Conservation (phyloP, 2,797 vertebrate species). For the Echeneis naucrates region DNA sequence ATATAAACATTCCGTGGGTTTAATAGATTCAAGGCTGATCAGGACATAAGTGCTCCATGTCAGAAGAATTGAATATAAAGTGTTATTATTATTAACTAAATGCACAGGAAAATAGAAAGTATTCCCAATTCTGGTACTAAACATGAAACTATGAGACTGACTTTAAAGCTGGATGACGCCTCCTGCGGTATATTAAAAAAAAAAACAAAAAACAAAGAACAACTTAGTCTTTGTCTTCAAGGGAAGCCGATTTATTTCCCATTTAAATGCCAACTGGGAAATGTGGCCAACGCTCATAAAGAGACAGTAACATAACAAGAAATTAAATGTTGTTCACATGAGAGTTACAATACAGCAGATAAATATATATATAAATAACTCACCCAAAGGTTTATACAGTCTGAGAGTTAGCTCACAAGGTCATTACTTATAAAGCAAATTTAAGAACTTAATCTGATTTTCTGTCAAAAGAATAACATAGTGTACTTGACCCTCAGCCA, state of each 20-base stretch:
- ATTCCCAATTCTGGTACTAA: not conserved
- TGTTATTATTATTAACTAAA: too few relatives aligned
- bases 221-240: not conserved
- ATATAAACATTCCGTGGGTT: too few relatives aligned
- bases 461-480: conserved; percentile 36
- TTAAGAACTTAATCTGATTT: conserved; percentile 43
- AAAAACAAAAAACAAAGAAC: not conserved
- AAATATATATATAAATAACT: not conserved
- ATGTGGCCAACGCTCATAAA: too few relatives aligned
- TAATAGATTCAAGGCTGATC: not conserved
- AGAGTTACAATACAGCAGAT: not conserved
- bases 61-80: not conserved
- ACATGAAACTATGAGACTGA: not conserved
- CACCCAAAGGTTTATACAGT: conserved; percentile 17
- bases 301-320: not conserved
- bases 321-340: not conserved
- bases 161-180: not conserved
- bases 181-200: not conserved
- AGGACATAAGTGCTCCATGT: not conserved
- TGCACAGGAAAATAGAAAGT: too few relatives aligned
- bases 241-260: not conserved
- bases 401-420: conserved; percentile 19
- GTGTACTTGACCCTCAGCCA: not conserved
- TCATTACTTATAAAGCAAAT: conserved; percentile 15
- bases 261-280: not conserved